Conservation (phyloP, 2,888 invertebrate species). For the Scaptomyza reducta region DNA sequence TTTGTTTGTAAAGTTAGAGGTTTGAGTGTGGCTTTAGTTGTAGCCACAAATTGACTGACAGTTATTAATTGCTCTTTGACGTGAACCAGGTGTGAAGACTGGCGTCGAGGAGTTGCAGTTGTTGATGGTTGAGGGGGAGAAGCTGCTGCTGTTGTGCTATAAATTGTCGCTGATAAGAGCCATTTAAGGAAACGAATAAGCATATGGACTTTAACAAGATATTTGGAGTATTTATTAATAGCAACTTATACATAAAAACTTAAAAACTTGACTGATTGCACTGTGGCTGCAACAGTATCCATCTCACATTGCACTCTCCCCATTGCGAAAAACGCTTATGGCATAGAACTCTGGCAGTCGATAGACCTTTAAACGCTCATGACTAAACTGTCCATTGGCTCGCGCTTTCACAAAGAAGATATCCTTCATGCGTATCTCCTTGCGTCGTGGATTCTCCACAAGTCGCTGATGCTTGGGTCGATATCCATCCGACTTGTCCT, state of each 20-base stretch:
- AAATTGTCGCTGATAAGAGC: slow-evolving; percentile 42
- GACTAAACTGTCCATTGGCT: slow-evolving; percentile 80
- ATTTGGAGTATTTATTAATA: slow-evolving; percentile 65
- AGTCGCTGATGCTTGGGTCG: slow-evolving; percentile 67
- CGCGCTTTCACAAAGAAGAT: slow-evolving; percentile 81
- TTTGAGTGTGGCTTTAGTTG: slow-evolving; percentile 48
- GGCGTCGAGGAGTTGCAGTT: slow-evolving; percentile 24
- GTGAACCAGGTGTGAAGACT: slow-evolving; percentile 38
- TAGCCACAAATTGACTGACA: slow-evolving; percentile 69
- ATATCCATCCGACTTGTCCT: slow-evolving; percentile 67
- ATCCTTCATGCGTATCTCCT: slow-evolving; percentile 68
- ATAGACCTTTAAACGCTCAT: slow-evolving; percentile 78
- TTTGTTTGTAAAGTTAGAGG: slow-evolving; percentile 57
- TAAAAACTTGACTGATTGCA: slow-evolving; percentile 25
- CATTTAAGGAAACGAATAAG: slow-evolving; percentile 9
- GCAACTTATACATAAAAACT: slow-evolving; percentile 61
- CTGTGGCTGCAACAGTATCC: background rate
- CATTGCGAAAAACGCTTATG: slow-evolving; percentile 76
- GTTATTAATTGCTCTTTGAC: slow-evolving; percentile 73
- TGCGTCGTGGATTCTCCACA: slow-evolving; percentile 38
- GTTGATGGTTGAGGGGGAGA: slow-evolving; percentile 15
- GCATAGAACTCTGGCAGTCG: slow-evolving; percentile 81
- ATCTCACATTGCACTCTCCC: slow-evolving; percentile 34
- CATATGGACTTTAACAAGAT: slow-evolving; percentile 33
- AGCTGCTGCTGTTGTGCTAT: slow-evolving; percentile 41